Evolutionary conservation across 2,113 vertebrate genomes (phyloP), one percentile per base, ranked within the genome.

Genomic region (Upupa epops): DNA sequence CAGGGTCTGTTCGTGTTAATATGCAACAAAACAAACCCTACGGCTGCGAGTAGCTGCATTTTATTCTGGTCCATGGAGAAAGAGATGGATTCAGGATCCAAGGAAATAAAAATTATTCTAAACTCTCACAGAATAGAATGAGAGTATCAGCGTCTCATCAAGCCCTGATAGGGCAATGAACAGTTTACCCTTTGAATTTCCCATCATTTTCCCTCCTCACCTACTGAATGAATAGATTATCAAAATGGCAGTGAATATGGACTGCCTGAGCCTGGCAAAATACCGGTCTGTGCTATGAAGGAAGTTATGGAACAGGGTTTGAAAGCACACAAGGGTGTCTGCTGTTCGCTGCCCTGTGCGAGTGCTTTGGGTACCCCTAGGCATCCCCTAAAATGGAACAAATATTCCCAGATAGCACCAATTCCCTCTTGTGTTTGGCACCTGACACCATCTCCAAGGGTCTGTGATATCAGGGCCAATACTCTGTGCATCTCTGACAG

Each of bases 1-100:
- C 54, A 49, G 71, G 48, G 37, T 56, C 69, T 92, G 58, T 54
- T 83, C 36, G 4, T 72, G 66, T 45, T 70, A 40, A 66, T 48
- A 40, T n/a, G n/a, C 58, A 92, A 55, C 70, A 72, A 78, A 90
- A 75, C 51, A 82, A 94, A 72, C 51, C 86, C 83, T 21, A 65
- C 34, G 80, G 83, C 77, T 90, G 59, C 54, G 66, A 61, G 73
- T 14, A 76, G 61, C 3, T 88, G 71, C 31, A 46, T 84, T 84
- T 82, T 69, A 82, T 87, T 34, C 6, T 70, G 40, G 59, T 80
- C 83, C 61, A 6, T 9, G 66, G 68, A 76, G 55, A 78, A 49
- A 6, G 51, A 84, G 70, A 64, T 36, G 26, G 21, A 31, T 25
- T 32, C 25, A 34, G 77, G 46, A 82, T 75, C 40, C 54, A 72